Base-by-base conservation (phyloP, 2,888 invertebrate genomes). In the Meteorus colon region DNA sequence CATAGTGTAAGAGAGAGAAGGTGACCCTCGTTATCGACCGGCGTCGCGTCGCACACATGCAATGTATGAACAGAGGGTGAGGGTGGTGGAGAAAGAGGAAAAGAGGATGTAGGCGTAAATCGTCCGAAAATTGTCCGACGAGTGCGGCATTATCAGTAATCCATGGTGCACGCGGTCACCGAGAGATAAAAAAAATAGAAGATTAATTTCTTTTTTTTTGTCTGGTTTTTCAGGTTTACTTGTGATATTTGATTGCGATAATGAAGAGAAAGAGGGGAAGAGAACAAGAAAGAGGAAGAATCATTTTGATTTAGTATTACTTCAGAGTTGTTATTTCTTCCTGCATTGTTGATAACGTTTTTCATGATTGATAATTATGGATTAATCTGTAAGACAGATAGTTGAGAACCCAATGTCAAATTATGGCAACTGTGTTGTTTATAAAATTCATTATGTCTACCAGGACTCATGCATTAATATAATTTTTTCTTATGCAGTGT, bases 21-120 rank as follows among this genome's bases (percentile, higher is more conserved):
- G 14, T 14, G n/a, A 34, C 51, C 2, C 27, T 48, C 55, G 71
- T 71, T 71, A 71, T 71, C 60, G 71, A 71, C 71, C 71, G 55
- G 55, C 55, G 55, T 19, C 55, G 55, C 19, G 55, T 19, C 19
- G 8, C 55, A 19, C 55, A 19, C 55, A 55, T 8, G 19, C 55
- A 55, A 51, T 12, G 12, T 27, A 34, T 19, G 31, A n/a, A 59
- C n/a, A 41, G 12, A 31, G 16, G 19, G 14, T n/a, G 51, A 34
- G 27, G 12, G 24, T n/a, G 14, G 10, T 4, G n/a, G 24, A 31
- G 16, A 14, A 12, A 27, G 27, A 29, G 31, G 14, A 45, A 68
- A 29, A 31, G 19, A 29, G 27, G 24, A 68, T 68, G 68, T 68
- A 29, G 29, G 24, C 41, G 41, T 24, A 68, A 69, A 69, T 55